phyloP scores from a whole-genome alignment of 1,140 invertebrate species.

The Nasonia giraulti region DNA sequence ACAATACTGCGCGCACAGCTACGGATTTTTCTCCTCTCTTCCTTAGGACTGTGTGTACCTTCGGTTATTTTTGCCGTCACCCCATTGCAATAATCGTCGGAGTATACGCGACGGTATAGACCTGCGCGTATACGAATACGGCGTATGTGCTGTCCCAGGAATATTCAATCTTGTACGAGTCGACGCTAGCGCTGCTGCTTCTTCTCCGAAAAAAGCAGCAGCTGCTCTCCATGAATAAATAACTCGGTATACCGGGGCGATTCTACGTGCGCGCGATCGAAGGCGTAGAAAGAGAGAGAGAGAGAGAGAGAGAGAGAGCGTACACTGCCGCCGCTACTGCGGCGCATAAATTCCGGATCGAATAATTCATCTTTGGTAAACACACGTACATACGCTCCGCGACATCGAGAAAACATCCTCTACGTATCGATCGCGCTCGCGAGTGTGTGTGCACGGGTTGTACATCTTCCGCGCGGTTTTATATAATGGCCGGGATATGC shows the following conservation, averaged over 20 bases:
- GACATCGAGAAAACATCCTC: background rate
- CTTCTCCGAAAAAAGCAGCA: background rate
- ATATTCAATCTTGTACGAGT: background rate
- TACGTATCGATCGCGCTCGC: background rate
- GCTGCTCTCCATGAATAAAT: constrained; percentile 1
- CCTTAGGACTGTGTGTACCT: too few relatives aligned
- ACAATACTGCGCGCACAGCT: too few relatives aligned
- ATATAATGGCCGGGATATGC: background rate
- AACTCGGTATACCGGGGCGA: background rate
- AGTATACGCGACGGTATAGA: background rate
- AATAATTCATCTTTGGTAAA: constrained; percentile 5
- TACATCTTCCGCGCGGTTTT: background rate
- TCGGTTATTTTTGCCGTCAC: too few relatives aligned
- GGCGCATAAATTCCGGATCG: background rate
- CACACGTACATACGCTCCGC: background rate
- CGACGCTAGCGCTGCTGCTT: too few relatives aligned
- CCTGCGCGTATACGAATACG: background rate
- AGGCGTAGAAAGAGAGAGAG: background rate
- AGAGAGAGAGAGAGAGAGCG: background rate
- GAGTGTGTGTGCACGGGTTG: too few relatives aligned
- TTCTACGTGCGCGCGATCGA: background rate
- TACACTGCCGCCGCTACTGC: background rate
- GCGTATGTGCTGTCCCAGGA: background rate
- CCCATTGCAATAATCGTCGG: too few relatives aligned
- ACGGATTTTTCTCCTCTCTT: too few relatives aligned